Conservation (phyloP, 2,113 vertebrate genomes). For the Caranx melampygus region DNA sequence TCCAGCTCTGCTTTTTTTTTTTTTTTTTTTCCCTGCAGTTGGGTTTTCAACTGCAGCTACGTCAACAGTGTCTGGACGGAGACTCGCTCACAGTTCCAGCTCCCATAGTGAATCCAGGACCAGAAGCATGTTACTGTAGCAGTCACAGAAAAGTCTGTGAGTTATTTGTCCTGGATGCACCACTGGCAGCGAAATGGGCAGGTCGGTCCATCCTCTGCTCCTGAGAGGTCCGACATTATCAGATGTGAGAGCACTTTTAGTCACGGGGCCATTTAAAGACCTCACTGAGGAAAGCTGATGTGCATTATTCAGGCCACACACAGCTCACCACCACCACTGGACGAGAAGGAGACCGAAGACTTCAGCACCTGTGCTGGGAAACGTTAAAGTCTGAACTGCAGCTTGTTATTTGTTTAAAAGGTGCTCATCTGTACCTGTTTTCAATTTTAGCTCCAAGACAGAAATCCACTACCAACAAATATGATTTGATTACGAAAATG, state of each 20-base stretch:
- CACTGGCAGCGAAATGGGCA: slow-evolving; percentile 35
- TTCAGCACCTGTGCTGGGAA: slow-evolving; percentile 8
- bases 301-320: slow-evolving; percentile 56
- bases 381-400: background rate
- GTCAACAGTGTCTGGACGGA: background rate
- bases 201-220: slow-evolving; percentile 42
- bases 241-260: slow-evolving; percentile 69
- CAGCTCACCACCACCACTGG: slow-evolving; percentile 15
- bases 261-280: slow-evolving; percentile 60
- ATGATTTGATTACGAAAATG: slow-evolving; percentile 42
- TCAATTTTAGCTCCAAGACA: background rate
- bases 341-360: slow-evolving; percentile 19
- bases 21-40: background rate
- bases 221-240: slow-evolving; percentile 50
- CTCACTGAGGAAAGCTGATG: slow-evolving; percentile 40
- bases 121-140: background rate
- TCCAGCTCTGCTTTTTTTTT: background rate
- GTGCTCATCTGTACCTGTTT: background rate
- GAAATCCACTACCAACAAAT: slow-evolving; percentile 8
- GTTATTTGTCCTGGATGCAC: slow-evolving; percentile 46
- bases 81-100: background rate
- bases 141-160: slow-evolving; percentile 31
- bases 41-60: slow-evolving; percentile 9
- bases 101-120: slow-evolving; percentile 21
- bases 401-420: background rate